Percentiles rank a stretch among this genome's conserved stretches.
Conservation (phyloP, 2,797 vertebrate species). For the Sebastes ruberrimus region DNA sequence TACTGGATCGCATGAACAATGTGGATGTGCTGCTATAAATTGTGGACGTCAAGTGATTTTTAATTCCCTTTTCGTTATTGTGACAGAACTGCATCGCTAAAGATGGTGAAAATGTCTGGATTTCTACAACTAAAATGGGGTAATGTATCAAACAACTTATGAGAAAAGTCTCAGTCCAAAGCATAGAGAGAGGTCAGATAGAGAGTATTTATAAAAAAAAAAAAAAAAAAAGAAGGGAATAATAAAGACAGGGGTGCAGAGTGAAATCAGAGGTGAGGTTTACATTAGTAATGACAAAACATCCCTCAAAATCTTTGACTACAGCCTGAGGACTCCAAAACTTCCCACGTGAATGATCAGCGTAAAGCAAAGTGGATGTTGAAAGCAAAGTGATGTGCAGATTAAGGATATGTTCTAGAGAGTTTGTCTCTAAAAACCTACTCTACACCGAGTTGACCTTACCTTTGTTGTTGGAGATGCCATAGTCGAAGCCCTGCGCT, state of each 20-base stretch:
- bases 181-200: not conserved
- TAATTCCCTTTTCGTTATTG: not conserved
- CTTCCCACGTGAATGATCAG: not conserved
- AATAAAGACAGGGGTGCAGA: conserved; percentile 21
- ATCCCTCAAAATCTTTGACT: not conserved
- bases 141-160: not conserved
- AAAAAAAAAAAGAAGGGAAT: conserved; percentile 2
- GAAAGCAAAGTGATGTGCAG: conserved; percentile 32
- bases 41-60: not conserved
- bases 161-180: conserved; percentile 3
- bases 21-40: not conserved
- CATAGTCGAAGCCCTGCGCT: conserved; percentile 97
- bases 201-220: not conserved
- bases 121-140: not conserved
- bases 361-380: conserved; percentile 16
- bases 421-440: not conserved
- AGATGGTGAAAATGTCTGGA: not conserved
- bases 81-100: not conserved
- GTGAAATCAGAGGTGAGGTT: conserved; percentile 28
- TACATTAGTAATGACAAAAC: conserved; percentile 5
- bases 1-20: not conserved
- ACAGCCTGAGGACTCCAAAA: not conserved
- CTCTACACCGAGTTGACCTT: conserved; percentile 48
- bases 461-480: conserved; percentile 98
- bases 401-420: not conserved